Conservation (phyloP, 2,888 invertebrate species). For the Cerastoderma edule region DNA sequence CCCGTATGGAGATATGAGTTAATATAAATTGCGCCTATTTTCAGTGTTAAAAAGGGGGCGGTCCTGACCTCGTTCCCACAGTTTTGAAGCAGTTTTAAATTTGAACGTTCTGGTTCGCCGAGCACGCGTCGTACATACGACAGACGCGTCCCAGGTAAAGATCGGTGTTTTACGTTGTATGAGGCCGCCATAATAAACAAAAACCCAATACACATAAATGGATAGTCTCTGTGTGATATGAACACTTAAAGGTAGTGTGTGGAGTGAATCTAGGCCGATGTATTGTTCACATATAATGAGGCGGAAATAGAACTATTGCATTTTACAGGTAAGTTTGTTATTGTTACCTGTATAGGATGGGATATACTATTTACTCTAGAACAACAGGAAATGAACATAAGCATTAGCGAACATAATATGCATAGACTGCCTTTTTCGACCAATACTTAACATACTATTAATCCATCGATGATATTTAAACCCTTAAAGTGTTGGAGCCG, state of each 20-base stretch:
- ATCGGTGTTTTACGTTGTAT: background rate
- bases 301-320: background rate
- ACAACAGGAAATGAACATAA: too few species aligned
- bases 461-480: too few species aligned
- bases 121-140: background rate
- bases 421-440: too few species aligned
- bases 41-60: background rate
- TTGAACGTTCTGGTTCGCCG: conserved; percentile 8
- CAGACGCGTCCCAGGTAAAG: conserved; percentile 4
- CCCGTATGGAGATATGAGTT: too few species aligned
- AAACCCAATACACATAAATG: conserved; percentile 10
- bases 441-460: too few species aligned
- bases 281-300: background rate
- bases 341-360: too few species aligned
- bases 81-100: conserved; percentile 4
- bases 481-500: too few species aligned
- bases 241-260: background rate
- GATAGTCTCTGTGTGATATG: background rate
- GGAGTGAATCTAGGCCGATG: background rate
- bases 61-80: background rate
- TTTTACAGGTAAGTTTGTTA: background rate
- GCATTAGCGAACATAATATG: too few species aligned
- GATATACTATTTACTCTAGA: too few species aligned
- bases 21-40: too few species aligned
- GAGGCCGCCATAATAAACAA: background rate